Base-by-base conservation (phyloP, 2,113 vertebrate genomes). In the Myiopsitta monachus region DNA sequence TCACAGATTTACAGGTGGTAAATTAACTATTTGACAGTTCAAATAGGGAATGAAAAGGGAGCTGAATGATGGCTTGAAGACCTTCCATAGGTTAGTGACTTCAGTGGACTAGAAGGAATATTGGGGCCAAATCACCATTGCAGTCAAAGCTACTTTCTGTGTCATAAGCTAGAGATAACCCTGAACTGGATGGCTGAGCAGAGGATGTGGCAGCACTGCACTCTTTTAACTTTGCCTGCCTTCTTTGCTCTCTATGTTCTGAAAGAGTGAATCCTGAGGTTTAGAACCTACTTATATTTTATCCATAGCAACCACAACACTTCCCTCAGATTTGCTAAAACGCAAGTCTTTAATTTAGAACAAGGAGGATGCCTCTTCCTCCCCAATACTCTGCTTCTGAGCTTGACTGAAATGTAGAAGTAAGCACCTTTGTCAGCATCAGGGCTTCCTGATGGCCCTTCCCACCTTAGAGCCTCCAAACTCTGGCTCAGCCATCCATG, bases 281-380 rank as follows among this genome's bases (percentile, higher is more conserved):
- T 87, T 95, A 64, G 61, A 78, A 70, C 33, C 38, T 66, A 47
- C 16, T 5, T 54, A 14, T 30, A 62, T 84, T 79, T 96, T 89
- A 87, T 82, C 94, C 94, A 89, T 94, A 94, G 95, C 92, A 97
- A 96, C 92, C 67, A 54, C 83, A 91, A 82, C 83, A 79, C 91
- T 92, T 96, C 83, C 81, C 57, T 93, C 80, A 73, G 69, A 73
- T 79, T 69, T 92, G 91, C 77, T 90, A 91, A 90, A 94, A 92
- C 2, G 3, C 33, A 79, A 62, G 28, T 73, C 83, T 96, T 84
- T 74, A 82, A 72, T 94, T 95, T 94, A 91, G 87, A 94, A 93
- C 47, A 57, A 66, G 76, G 19, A 91, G 90, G 55, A 92, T 41
- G 66, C 69, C 81, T 93, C 66, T 82, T 88, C 14, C 57, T 59